phyloP scores from a whole-genome alignment of 2,113 vertebrate genomes.

The Balaenoptera acutorostrata region DNA sequence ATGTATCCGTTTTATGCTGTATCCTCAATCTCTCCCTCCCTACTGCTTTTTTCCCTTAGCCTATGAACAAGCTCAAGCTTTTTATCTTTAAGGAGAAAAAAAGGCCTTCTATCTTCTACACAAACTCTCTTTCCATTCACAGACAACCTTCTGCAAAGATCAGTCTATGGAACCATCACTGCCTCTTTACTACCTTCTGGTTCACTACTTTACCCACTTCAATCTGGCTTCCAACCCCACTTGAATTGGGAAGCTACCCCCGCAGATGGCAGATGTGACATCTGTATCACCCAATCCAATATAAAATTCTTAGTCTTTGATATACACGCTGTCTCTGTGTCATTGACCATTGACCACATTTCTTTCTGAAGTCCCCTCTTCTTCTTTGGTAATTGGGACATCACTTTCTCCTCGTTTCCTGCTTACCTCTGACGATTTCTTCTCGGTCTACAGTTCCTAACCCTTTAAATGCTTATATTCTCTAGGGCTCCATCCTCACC shows the following conservation, averaged over 20 bases:
- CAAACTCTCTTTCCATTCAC: background rate
- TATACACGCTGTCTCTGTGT: background rate
- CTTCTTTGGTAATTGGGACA: background rate
- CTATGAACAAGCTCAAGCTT: background rate
- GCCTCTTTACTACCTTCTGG: background rate
- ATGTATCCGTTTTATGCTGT: background rate
- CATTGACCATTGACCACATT: background rate
- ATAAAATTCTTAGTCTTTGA: background rate
- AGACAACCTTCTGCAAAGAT: background rate
- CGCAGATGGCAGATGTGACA: background rate
- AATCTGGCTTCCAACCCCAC: background rate
- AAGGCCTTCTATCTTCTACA: background rate
- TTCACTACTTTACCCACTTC: background rate
- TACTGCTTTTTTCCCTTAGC: background rate
- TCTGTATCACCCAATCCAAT: background rate
- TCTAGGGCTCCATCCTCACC: background rate
- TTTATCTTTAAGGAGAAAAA: background rate
- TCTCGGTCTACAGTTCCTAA: background rate
- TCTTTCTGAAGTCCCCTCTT: background rate
- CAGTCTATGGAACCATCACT: background rate
- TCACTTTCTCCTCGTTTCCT: background rate
- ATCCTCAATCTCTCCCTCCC: background rate
- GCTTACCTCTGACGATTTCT: background rate
- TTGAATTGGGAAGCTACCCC: background rate
- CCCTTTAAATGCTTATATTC: background rate